phyloP scores from a whole-genome alignment of 2,797 vertebrate species.

The Helarctos malayanus region DNA sequence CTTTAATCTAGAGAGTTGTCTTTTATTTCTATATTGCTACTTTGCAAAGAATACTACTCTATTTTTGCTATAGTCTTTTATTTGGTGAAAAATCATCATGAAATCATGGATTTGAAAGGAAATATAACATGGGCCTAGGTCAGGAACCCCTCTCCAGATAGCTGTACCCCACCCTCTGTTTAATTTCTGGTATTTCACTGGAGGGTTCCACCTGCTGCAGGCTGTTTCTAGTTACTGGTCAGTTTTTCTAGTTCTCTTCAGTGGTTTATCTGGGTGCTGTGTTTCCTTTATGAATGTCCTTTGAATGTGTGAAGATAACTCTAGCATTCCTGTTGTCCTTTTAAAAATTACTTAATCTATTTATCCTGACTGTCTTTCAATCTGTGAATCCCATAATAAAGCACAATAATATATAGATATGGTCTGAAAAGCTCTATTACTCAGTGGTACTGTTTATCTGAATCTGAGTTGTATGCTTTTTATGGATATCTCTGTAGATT shows the following conservation, averaged over 20 bases:
- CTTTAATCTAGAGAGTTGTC: neutral
- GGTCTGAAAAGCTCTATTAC: neutral
- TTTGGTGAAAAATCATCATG: neutral
- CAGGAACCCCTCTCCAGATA: neutral
- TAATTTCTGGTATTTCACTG: neutral
- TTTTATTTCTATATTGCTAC: neutral
- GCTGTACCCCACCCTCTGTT: neutral
- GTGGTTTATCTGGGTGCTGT: neutral
- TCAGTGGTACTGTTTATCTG: neutral
- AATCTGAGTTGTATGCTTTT: neutral
- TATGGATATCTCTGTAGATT: neutral
- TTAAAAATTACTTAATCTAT: neutral
- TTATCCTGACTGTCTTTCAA: neutral
- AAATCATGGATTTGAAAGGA: neutral
- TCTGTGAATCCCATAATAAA: neutral
- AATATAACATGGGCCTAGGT: neutral
- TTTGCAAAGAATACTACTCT: neutral
- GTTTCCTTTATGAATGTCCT: constrained; percentile 2
- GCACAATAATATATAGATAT: neutral
- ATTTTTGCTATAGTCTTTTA: neutral
- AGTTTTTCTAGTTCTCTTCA: neutral
- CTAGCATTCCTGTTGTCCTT: neutral
- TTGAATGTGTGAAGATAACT: constrained; percentile 5
- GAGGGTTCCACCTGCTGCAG: neutral
- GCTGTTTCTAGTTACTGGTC: neutral